These are phyloP conservation scores for Orthosia cruda DNA, from an alignment of 2,888 invertebrate genomes.

Conservation along the genomic window DNA sequence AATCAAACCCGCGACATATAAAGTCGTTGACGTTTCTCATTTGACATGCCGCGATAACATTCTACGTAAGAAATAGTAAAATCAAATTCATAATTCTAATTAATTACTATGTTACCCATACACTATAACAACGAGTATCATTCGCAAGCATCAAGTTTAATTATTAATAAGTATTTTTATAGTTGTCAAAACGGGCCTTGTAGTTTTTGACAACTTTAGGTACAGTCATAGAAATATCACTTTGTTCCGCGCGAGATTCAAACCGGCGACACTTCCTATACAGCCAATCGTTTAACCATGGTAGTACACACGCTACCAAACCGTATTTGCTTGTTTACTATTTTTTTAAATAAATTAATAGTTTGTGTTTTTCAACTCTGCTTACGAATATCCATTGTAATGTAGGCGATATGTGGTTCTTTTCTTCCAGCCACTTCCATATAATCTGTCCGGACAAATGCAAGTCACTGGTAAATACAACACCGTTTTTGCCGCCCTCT, in stretches of 20 bases:
- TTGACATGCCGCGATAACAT: too few relatives aligned
- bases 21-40: too few relatives aligned
- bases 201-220: too few relatives aligned
- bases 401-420: constrained; percentile 78
- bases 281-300: not conserved
- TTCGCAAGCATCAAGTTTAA: too few relatives aligned
- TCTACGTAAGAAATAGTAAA: too few relatives aligned
- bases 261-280: not conserved
- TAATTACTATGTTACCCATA: too few relatives aligned
- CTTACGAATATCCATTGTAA: constrained; percentile 89
- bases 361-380: constrained; percentile 5
- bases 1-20: too few relatives aligned
- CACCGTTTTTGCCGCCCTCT: constrained; percentile 79
- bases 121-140: too few relatives aligned
- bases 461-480: constrained; percentile 82
- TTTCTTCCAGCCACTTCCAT: constrained; percentile 77
- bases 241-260: not conserved
- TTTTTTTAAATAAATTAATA: not conserved
- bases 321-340: not conserved
- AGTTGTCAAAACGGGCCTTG: too few relatives aligned
- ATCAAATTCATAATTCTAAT: too few relatives aligned
- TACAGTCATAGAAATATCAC: not conserved
- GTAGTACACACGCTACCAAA: too few relatives aligned
- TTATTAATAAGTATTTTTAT: too few relatives aligned
- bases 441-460: constrained; percentile 84